Evolutionary conservation across 2,888 invertebrate species (phyloP).

Genomic region (Diadegma fenestrale): DNA sequence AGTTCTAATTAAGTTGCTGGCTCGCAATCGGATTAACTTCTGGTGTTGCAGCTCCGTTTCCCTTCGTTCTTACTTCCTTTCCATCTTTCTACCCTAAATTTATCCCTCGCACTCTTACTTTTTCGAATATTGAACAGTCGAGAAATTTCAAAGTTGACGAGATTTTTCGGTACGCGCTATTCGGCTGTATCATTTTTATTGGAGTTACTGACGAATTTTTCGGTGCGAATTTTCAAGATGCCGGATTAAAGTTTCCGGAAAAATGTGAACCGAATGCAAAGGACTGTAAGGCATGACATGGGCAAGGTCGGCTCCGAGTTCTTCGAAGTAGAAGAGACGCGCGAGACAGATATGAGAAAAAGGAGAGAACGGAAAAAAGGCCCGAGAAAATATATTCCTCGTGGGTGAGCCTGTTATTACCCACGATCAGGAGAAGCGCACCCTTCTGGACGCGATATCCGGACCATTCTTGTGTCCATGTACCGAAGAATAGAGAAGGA

Average conservation of each 20-base stretch:
- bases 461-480: conserved; percentile 46
- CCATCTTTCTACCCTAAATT: conserved; percentile 7
- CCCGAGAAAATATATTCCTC: conserved; percentile 40
- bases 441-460: conserved; percentile 45
- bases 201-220: conserved; percentile 8
- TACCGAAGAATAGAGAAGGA: conserved; percentile 33
- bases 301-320: conserved; percentile 32
- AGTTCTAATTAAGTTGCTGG: conserved; percentile 70
- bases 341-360: conserved; percentile 36
- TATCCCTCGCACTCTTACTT: not conserved
- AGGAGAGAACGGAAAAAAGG: conserved; percentile 5
- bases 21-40: conserved; percentile 65
- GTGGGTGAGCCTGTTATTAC: conserved; percentile 39
- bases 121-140: not conserved
- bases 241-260: not conserved
- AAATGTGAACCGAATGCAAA: conserved; percentile 21
- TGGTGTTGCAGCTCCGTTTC: conserved; percentile 56
- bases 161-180: not conserved
- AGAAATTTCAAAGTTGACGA: not conserved
- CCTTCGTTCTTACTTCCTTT: conserved; percentile 8
- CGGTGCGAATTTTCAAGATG: not conserved
- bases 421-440: conserved; percentile 34
- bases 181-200: not conserved
- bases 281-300: conserved; percentile 3
- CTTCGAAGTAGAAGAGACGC: conserved; percentile 5